Evolutionary conservation across 2,797 vertebrate genomes (phyloP).

Genomic region (Girardinus metallicus): DNA sequence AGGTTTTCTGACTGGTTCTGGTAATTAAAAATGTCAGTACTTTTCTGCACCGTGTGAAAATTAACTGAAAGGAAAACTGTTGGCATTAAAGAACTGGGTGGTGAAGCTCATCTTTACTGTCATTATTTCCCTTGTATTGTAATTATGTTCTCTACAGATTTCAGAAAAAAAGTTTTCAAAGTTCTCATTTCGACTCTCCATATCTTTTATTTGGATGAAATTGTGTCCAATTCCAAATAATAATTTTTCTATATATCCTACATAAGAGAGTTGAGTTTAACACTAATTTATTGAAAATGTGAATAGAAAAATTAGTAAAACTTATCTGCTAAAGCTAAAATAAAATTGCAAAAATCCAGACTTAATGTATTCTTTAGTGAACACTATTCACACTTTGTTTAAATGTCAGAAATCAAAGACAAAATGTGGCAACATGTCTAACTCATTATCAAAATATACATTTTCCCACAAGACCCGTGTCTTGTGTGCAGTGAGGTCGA

Average conservation of each 20-base stretch:
- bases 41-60: background rate
- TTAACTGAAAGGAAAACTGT: background rate
- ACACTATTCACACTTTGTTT: background rate
- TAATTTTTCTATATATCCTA: background rate
- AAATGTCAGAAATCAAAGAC: background rate
- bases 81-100: background rate
- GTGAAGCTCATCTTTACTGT: background rate
- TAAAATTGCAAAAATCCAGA: background rate
- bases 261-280: background rate
- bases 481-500: background rate
- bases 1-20: conserved; percentile 13
- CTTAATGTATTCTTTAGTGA: background rate
- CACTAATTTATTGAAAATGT: background rate
- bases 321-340: background rate
- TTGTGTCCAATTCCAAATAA: background rate
- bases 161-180: background rate
- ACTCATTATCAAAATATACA: conserved; percentile 4
- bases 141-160: background rate
- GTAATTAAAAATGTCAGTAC: background rate
- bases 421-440: background rate
- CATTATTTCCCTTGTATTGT: background rate
- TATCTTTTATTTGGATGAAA: background rate
- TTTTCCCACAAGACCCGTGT: background rate
- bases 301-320: background rate
- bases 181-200: background rate